These are phyloP conservation scores for Chelonoidis abingdonii DNA, from an alignment of 2,113 vertebrate species.

Conservation along the genomic window DNA sequence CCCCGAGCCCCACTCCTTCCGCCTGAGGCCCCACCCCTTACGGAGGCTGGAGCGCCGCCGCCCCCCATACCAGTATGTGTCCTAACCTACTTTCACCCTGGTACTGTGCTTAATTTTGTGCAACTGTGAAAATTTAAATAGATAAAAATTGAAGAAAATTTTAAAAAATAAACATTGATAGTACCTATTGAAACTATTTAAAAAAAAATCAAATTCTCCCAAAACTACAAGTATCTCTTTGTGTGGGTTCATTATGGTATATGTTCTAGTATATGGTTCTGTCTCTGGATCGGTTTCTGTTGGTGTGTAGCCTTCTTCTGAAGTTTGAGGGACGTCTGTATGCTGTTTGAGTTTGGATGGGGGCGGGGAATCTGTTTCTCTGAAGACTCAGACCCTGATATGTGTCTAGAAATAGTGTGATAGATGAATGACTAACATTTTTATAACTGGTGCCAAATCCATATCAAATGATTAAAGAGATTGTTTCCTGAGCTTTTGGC, in stretches of 20 bases:
- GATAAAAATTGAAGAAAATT: neutral
- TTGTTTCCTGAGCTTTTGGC: neutral
- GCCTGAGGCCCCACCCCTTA: no score
- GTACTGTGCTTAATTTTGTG: neutral
- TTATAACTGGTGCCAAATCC: neutral
- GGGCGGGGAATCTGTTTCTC: neutral
- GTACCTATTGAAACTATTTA: neutral
- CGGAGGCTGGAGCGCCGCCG: no score
- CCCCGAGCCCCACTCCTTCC: no score
- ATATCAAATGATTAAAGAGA: neutral
- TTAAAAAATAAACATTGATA: neutral
- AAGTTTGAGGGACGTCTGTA: neutral
- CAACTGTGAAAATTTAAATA: neutral
- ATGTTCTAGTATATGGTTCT: neutral
- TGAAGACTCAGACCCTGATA: neutral
- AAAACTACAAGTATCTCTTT: neutral
- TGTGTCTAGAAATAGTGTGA: neutral
- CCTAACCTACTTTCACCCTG: no score
- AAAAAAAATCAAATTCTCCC: neutral
- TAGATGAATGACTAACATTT: neutral
- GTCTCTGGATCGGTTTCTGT: neutral
- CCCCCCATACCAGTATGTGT: no score
- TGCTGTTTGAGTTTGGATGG: neutral
- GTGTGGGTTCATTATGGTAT: no score
- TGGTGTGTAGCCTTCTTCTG: neutral